These are phyloP conservation scores for Pyralis farinalis DNA, from an alignment of 2,888 invertebrate species.

Conservation along the genomic window DNA sequence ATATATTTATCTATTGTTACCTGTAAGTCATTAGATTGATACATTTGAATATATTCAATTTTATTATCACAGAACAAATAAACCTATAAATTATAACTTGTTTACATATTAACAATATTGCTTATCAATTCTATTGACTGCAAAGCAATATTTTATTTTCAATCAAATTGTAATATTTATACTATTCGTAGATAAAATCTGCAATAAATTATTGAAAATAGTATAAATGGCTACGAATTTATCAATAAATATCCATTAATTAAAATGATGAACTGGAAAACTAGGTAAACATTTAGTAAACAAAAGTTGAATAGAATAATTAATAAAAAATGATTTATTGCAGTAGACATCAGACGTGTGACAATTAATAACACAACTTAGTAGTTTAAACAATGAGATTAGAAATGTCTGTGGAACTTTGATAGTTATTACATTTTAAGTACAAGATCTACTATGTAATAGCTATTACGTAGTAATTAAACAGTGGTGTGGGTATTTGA, in stretches of 20 bases:
- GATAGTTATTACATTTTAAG: too few relatives aligned
- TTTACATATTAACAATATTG: conserved; percentile 1
- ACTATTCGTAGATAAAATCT: conserved; percentile 30
- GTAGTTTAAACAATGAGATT: conserved; percentile 1
- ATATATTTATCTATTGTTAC: too few relatives aligned
- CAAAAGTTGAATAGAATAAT: conserved; percentile 54
- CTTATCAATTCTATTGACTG: conserved; percentile 23
- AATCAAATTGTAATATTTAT: conserved; percentile 36
- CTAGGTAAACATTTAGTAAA: conserved; percentile 42
- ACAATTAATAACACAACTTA: conserved; percentile 30
- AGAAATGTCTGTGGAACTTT: too few relatives aligned
- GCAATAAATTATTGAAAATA: conserved; percentile 46
- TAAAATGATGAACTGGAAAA: conserved; percentile 38
- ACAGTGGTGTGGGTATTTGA: too few relatives aligned
- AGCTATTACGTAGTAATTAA: too few relatives aligned
- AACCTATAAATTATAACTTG: conserved; percentile 14
- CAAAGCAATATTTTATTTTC: conserved; percentile 40
- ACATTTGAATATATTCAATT: not conserved
- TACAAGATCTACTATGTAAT: too few relatives aligned
- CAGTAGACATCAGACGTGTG: conserved; percentile 30
- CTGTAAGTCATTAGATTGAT: too few relatives aligned
- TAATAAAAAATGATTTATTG: conserved; percentile 58
- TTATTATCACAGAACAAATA: conserved; percentile 8
- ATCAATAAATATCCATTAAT: conserved; percentile 35
- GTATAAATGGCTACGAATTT: conserved; percentile 29